phyloP scores from a whole-genome alignment of 2,888 invertebrate species.

The Psococerastis gibbosa region DNA sequence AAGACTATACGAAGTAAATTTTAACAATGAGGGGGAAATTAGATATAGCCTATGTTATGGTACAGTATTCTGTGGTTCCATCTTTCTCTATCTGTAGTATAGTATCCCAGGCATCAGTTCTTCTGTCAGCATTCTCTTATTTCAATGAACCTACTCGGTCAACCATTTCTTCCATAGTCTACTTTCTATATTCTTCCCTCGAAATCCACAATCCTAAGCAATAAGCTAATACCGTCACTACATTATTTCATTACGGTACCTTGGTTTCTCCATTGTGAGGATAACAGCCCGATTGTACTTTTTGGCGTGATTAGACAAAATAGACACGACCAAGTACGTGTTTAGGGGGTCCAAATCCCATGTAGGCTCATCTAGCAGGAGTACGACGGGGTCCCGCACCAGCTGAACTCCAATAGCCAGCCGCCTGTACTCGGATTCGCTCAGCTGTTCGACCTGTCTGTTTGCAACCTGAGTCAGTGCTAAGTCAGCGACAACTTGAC shows the following conservation, averaged over 20 bases:
- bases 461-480: slow-evolving; percentile 73
- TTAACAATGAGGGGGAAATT: too few relatives aligned
- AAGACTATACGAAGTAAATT: too few relatives aligned
- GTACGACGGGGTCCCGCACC: slow-evolving; percentile 80
- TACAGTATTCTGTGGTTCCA: too few relatives aligned
- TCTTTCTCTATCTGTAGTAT: too few relatives aligned
- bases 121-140: too few relatives aligned
- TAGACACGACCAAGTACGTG: slow-evolving; percentile 86
- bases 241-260: slow-evolving; percentile 27
- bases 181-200: too few relatives aligned
- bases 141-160: too few relatives aligned
- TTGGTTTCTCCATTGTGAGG: slow-evolving; percentile 80
- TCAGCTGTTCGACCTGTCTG: slow-evolving; percentile 63
- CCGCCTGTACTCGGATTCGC: slow-evolving; percentile 75
- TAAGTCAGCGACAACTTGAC: slow-evolving; percentile 82
- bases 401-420: slow-evolving; percentile 82
- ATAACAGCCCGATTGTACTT: slow-evolving; percentile 81
- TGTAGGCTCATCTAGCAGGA: slow-evolving; percentile 84
- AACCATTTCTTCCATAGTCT: too few relatives aligned
- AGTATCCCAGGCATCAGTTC: too few relatives aligned
- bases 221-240: neutral
- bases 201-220: too few relatives aligned
- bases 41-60: too few relatives aligned
- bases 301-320: slow-evolving; percentile 68
- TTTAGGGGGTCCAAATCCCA: slow-evolving; percentile 88